These are phyloP conservation scores for Tachystola acroxantha DNA, from an alignment of 2,888 invertebrate genomes.

Conservation along the genomic window DNA sequence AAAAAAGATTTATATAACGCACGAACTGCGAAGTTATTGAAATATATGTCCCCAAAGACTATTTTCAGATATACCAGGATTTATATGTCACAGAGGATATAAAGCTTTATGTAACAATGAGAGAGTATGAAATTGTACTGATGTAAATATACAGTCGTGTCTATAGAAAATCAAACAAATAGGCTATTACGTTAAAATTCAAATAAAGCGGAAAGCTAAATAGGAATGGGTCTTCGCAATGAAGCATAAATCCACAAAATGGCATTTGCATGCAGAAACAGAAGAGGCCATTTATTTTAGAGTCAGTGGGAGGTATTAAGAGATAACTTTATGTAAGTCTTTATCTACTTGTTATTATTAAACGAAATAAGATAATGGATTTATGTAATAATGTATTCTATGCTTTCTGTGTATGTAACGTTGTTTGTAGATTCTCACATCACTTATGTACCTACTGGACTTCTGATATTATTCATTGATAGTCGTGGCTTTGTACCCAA, in stretches of 20 bases:
- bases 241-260: slow-evolving; percentile 60
- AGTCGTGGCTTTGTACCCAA: too few species aligned
- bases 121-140: slow-evolving; percentile 33
- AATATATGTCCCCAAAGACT: slow-evolving; percentile 72
- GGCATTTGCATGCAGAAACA: slow-evolving; percentile 53
- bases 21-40: slow-evolving; percentile 61
- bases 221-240: slow-evolving; percentile 59
- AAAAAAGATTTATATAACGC: slow-evolving; percentile 67
- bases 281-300: slow-evolving; percentile 26
- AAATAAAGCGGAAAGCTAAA: slow-evolving; percentile 59
- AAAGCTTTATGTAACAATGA: slow-evolving; percentile 32
- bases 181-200: slow-evolving; percentile 55
- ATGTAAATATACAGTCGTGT: slow-evolving; percentile 18
- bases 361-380: not conserved
- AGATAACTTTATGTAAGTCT: not conserved
- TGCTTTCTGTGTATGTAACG: too few species aligned
- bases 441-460: too few species aligned
- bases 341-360: not conserved
- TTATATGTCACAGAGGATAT: slow-evolving; percentile 27
- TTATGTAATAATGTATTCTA: not conserved
- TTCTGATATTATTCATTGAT: too few species aligned
- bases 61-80: slow-evolving; percentile 38
- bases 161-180: slow-evolving; percentile 53
- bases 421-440: too few species aligned
- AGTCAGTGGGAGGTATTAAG: slow-evolving; percentile 20